These are phyloP conservation scores for Tamandua tetradactyla DNA, from an alignment of 2,797 vertebrate species.

Conservation along the genomic window DNA sequence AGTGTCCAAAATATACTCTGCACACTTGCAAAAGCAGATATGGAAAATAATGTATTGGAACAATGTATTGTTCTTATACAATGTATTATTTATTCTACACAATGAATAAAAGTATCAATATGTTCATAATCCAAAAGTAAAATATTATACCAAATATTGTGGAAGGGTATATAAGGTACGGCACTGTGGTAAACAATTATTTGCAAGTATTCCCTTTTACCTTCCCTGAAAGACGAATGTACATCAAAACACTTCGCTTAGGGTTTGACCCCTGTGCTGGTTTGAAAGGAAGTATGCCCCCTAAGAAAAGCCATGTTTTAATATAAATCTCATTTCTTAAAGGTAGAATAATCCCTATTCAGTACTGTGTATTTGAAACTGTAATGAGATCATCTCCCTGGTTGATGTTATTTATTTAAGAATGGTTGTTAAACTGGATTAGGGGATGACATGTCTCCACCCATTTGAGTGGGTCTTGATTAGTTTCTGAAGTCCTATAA, in stretches of 20 bases:
- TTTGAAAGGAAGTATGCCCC: too few species aligned
- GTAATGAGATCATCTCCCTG: too few species aligned
- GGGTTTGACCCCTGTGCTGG: too few species aligned
- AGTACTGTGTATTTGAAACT: too few species aligned
- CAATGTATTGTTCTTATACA: neutral
- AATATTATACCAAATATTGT: neutral
- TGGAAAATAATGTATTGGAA: neutral
- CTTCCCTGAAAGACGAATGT: neutral
- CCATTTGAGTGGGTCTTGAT: too few species aligned
- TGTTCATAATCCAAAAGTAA: neutral
- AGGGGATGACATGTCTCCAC: too few species aligned
- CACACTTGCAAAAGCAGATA: neutral
- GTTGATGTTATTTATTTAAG: too few species aligned
- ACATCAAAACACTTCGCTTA: neutral
- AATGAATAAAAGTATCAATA: neutral
- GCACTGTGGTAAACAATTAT: neutral
- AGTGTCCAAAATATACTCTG: neutral
- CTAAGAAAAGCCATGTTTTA: too few species aligned
- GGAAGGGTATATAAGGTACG: neutral
- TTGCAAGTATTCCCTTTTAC: neutral
- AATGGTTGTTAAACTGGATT: too few species aligned
- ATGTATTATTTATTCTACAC: neutral
- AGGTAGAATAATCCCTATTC: too few species aligned
- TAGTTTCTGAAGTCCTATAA: too few species aligned
- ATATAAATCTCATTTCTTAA: too few species aligned